phyloP scores from a whole-genome alignment of 2,888 invertebrate species.

The Pilophorus perplexus region DNA sequence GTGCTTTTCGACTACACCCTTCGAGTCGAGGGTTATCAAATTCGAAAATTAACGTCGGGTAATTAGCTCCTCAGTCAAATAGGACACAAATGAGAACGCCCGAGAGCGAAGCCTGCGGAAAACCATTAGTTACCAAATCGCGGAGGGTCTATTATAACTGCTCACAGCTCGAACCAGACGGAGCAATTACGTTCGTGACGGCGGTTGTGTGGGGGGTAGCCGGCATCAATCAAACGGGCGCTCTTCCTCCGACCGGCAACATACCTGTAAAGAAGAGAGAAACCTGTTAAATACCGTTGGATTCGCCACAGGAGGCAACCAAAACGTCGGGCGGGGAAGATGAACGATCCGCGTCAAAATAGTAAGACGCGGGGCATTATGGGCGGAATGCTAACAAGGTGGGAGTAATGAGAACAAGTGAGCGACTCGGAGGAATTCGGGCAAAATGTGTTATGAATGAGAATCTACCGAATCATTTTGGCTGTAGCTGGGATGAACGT shows the following conservation, averaged over 20 bases:
- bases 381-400: background rate
- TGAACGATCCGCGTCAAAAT: no score
- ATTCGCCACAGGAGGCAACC: no score
- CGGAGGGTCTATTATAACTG: conserved; percentile 5
- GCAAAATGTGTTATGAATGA: no score
- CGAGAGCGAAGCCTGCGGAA: background rate
- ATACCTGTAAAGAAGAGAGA: conserved; percentile 12
- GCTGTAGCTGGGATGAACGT: no score
- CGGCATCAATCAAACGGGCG: conserved; percentile 7
- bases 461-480: no score
- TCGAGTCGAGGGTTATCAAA: conserved; percentile 8
- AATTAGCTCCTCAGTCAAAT: conserved; percentile 7
- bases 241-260: conserved; percentile 1
- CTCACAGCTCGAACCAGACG: conserved; percentile 3
- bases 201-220: background rate
- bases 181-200: conserved; percentile 13
- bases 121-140: conserved; percentile 28
- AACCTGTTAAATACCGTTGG: conserved; percentile 4
- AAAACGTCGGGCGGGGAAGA: no score
- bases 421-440: background rate
- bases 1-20: no score
- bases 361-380: no score
- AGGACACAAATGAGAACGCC: no score
- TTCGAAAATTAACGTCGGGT: background rate
- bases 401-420: background rate